A percentile compares a stretch with the other conserved stretches of the same genome.
Evolutionary conservation across 2,888 invertebrate genomes (phyloP).

Genomic region (Stenichneumon culpator): DNA sequence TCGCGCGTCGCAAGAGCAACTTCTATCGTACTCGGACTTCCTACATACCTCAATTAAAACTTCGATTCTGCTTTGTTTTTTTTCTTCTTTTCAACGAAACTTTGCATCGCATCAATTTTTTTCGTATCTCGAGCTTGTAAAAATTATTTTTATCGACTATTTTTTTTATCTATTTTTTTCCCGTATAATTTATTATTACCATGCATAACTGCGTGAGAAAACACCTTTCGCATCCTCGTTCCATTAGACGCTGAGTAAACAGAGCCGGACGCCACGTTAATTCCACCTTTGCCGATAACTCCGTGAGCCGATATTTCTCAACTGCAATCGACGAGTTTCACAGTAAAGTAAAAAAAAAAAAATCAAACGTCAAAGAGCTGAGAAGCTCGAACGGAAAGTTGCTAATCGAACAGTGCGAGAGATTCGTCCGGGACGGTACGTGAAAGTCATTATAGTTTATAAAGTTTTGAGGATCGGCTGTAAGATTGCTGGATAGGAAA

Average conservation of each 20-base stretch:
- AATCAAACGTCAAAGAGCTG: no score
- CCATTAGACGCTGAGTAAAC: neutral
- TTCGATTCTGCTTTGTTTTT: neutral
- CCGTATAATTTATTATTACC: neutral
- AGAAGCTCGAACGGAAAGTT: no score
- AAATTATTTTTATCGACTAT: neutral
- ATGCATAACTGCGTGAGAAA: neutral
- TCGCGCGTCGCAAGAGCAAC: slow-evolving; percentile 80
- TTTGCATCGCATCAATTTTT: neutral
- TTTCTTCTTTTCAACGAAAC: neutral
- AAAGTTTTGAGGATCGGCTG: neutral
- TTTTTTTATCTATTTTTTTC: no score
- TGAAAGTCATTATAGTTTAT: neutral
- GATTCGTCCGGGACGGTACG: slow-evolving; percentile 2
- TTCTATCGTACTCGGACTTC: slow-evolving; percentile 64
- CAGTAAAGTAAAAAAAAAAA: no score
- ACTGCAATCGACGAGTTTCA: no score
- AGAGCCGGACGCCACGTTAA: neutral
- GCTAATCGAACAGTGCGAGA: neutral
- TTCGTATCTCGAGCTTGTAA: neutral
- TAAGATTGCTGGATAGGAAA: neutral
- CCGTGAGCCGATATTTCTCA: neutral
- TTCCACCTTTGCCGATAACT: neutral
- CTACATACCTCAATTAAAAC: neutral
- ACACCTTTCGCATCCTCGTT: neutral